These are phyloP conservation scores for Drosophila kikkawai DNA, from an alignment of 1,140 invertebrate genomes.

Conservation along the genomic window DNA sequence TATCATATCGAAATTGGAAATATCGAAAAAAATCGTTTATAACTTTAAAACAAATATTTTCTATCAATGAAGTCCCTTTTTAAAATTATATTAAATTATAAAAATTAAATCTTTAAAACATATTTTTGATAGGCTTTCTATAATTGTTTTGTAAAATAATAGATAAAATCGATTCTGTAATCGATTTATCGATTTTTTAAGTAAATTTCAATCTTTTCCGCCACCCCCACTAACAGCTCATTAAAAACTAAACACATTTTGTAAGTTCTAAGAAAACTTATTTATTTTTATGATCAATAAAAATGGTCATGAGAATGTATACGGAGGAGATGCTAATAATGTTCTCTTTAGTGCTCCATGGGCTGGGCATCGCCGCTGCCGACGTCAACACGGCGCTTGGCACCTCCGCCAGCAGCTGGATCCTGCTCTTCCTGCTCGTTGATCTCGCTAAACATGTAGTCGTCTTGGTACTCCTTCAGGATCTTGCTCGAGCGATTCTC, in stretches of 20 bases:
- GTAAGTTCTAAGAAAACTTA: slow-evolving; percentile 41
- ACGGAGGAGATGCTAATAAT: slow-evolving; percentile 19
- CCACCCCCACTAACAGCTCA: background rate
- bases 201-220: background rate
- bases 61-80: too few relatives aligned
- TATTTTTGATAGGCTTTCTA: too few relatives aligned
- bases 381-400: slow-evolving; percentile 64
- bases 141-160: too few relatives aligned
- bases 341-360: slow-evolving; percentile 72
- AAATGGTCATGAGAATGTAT: slow-evolving; percentile 57
- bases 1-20: too few relatives aligned
- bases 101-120: too few relatives aligned
- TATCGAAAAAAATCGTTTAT: too few relatives aligned
- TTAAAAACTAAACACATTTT: background rate
- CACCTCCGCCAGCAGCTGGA: slow-evolving; percentile 23
- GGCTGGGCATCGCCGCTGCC: slow-evolving; percentile 72
- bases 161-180: too few relatives aligned
- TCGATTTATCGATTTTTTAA: too few relatives aligned
- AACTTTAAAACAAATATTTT: too few relatives aligned
- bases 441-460: slow-evolving; percentile 96
- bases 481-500: slow-evolving; percentile 96
- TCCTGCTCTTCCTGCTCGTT: slow-evolving; percentile 72
- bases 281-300: slow-evolving; percentile 57
- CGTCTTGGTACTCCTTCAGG: slow-evolving; percentile 97
- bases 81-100: too few relatives aligned